Conservation (phyloP, 2,888 invertebrate genomes). For the Trichopoda pennipes region DNA sequence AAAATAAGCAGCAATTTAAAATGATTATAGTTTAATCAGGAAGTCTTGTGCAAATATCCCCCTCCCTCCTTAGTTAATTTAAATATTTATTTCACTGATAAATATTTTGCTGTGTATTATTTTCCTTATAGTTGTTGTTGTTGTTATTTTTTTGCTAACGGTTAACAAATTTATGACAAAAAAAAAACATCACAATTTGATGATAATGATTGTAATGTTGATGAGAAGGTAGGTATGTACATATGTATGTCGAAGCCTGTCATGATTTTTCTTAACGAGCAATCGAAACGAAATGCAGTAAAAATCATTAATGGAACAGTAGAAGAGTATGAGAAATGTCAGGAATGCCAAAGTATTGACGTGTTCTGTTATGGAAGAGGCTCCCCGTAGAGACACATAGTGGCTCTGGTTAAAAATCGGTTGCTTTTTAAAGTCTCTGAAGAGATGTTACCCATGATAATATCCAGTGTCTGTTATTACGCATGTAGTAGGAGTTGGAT, state of each 20-base stretch:
- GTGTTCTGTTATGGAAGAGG: too few relatives aligned
- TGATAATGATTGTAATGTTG: background rate
- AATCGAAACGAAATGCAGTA: background rate
- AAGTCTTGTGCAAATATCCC: slow-evolving; percentile 42
- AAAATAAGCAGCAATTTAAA: slow-evolving; percentile 22
- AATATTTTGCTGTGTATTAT: slow-evolving; percentile 16
- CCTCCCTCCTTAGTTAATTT: background rate
- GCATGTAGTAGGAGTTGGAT: too few relatives aligned
- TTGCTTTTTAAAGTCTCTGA: too few relatives aligned
- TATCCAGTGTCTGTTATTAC: too few relatives aligned
- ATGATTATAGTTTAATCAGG: slow-evolving; percentile 35
- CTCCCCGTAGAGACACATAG: too few relatives aligned
- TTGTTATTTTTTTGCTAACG: slow-evolving; percentile 24
- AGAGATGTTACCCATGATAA: too few relatives aligned
- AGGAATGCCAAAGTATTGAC: too few relatives aligned
- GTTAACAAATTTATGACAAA: slow-evolving; percentile 34
- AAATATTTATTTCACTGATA: background rate
- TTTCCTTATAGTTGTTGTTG: background rate
- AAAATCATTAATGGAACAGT: slow-evolving; percentile 23
- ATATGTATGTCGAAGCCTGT: background rate
- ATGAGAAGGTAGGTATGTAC: background rate
- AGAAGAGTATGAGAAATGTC: background rate
- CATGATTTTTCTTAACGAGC: slow-evolving; percentile 1
- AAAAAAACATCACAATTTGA: slow-evolving; percentile 5
- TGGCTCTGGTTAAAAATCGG: too few relatives aligned